Conservation (phyloP, 2,113 vertebrate genomes). For the Ramphastos sulfuratus region DNA sequence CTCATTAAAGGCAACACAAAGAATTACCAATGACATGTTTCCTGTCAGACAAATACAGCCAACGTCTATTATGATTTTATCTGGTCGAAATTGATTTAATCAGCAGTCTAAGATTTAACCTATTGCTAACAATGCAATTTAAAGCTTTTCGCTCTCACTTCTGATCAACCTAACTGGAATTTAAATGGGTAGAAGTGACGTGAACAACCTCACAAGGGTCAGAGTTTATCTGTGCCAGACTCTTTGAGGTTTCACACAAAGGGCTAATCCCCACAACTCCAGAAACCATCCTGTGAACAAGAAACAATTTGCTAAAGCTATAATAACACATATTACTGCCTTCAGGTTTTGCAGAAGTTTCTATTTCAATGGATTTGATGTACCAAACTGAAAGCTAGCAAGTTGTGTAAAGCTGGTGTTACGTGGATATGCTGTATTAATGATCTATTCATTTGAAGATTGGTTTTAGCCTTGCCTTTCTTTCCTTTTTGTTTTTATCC, state of each 20-base stretch:
- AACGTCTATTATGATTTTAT: slow-evolving; percentile 49
- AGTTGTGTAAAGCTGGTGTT: neutral
- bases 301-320: slow-evolving; percentile 25
- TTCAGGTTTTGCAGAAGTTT: slow-evolving; percentile 15
- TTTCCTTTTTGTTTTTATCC: neutral
- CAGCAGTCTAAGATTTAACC: slow-evolving; percentile 38
- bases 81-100: slow-evolving; percentile 64
- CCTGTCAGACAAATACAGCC: slow-evolving; percentile 57
- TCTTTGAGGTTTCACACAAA: slow-evolving; percentile 23
- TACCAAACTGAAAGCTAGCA: slow-evolving; percentile 2
- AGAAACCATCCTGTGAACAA: slow-evolving; percentile 28
- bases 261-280: neutral
- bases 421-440: neutral
- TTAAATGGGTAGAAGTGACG: slow-evolving; percentile 51
- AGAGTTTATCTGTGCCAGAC: slow-evolving; percentile 43
- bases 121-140: slow-evolving; percentile 65
- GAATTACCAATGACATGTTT: slow-evolving; percentile 54
- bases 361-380: neutral
- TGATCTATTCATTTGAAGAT: neutral
- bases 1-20: slow-evolving; percentile 70
- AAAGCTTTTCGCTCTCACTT: slow-evolving; percentile 40
- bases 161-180: slow-evolving; percentile 55
- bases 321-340: neutral
- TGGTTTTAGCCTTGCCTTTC: neutral
- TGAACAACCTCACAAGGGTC: slow-evolving; percentile 41